Evolutionary conservation across 2,113 vertebrate species (phyloP).

Genomic region (Echinops telfairi): DNA sequence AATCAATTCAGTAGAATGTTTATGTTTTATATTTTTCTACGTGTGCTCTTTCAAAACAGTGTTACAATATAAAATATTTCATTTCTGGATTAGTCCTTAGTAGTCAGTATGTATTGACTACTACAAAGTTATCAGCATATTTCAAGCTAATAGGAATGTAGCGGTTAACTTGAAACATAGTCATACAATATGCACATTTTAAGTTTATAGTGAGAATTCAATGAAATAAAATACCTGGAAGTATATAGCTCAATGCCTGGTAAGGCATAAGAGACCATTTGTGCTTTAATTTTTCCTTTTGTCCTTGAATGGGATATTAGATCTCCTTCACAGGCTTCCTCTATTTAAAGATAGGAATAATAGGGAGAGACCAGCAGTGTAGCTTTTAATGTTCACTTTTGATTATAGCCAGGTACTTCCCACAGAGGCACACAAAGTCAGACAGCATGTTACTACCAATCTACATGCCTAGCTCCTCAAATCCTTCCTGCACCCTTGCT

Average conservation of each 20-base stretch:
- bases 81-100: neutral
- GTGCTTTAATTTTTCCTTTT: neutral
- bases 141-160: neutral
- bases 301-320: neutral
- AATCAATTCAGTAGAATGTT: neutral
- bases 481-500: neutral
- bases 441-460: neutral
- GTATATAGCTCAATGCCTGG: neutral
- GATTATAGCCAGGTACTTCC: neutral
- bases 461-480: neutral
- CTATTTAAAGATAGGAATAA: neutral
- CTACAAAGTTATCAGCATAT: neutral
- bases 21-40: neutral
- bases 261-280: neutral
- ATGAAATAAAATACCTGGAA: neutral
- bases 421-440: neutral
- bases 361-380: rapidly evolving
- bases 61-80: neutral
- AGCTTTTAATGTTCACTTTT: neutral
- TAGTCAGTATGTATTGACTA: neutral
- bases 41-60: neutral
- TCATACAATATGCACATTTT: too few species aligned
- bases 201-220: neutral
- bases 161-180: neutral
- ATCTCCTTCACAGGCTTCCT: neutral